phyloP scores from a whole-genome alignment of 2,888 invertebrate species.

The Nephrotoma appendiculata region DNA sequence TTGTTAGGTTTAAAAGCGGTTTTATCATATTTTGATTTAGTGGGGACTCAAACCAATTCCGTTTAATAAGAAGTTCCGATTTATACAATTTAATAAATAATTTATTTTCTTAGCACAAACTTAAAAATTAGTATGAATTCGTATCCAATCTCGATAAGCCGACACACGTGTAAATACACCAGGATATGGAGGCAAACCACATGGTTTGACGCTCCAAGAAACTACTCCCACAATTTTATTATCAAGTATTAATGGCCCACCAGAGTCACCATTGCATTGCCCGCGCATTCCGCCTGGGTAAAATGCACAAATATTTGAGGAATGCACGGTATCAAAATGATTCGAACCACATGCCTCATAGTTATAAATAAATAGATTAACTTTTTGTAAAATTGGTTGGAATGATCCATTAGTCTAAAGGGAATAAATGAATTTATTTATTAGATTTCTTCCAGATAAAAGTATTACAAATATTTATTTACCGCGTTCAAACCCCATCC shows the following conservation, averaged over 20 bases:
- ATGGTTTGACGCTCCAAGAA: conserved; percentile 21
- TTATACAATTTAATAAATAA: neutral
- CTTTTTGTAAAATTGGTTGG: conserved; percentile 16
- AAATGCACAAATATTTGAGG: conserved; percentile 20
- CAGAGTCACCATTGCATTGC: conserved; percentile 19
- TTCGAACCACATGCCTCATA: conserved; percentile 16
- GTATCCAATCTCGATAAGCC: conserved; percentile 20
- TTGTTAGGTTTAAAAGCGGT: neutral
- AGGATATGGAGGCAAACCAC: conserved; percentile 16
- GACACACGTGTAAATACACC: conserved; percentile 20
- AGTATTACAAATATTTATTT: neutral
- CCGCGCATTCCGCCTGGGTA: conserved; percentile 21
- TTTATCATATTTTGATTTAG: neutral
- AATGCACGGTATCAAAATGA: conserved; percentile 12
- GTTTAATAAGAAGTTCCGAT: neutral
- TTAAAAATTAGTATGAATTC: neutral
- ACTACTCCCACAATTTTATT: conserved; percentile 18
- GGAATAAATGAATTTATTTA: neutral
- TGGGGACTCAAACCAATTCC: neutral
- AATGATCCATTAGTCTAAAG: conserved; percentile 14
- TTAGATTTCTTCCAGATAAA: neutral
- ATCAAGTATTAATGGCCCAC: conserved; percentile 14
- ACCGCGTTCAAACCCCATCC: conserved; percentile 14
- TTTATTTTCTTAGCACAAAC: neutral
- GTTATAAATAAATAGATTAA: conserved; percentile 14